phyloP scores from a whole-genome alignment of 53 echinoderm and acorn worm genomes.

The Zoroaster sp. region DNA sequence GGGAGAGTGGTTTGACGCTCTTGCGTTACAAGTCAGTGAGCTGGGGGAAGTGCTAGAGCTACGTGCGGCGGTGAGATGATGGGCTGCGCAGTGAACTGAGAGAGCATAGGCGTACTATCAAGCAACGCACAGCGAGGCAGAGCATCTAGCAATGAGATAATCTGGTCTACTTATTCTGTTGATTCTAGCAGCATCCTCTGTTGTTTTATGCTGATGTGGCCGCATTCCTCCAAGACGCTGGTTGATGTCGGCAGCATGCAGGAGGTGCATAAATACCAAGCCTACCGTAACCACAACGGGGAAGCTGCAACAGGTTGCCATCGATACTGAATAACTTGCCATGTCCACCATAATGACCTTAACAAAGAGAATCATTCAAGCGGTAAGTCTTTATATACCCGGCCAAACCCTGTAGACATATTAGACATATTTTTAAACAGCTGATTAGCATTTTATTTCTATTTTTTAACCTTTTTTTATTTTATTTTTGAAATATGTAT shows the following conservation, averaged over 20 bases:
- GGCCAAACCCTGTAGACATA: neutral
- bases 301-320: slow-evolving; percentile 9
- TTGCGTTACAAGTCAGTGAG: slow-evolving; percentile 8
- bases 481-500: no score
- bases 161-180: neutral
- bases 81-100: neutral
- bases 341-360: neutral
- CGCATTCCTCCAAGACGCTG: neutral
- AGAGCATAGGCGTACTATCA: neutral
- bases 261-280: neutral
- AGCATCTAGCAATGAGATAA: neutral
- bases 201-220: neutral
- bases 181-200: neutral
- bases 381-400: neutral
- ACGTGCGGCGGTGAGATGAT: neutral
- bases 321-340: neutral
- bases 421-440: neutral
- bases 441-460: slow-evolving; percentile 28
- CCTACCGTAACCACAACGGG: no score
- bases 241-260: neutral
- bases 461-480: no score
- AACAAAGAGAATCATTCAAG: neutral
- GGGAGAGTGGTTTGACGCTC: slow-evolving; percentile 34
- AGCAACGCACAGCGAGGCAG: neutral
- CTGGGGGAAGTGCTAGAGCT: neutral